Evolutionary conservation across 2,888 invertebrate genomes (phyloP), one percentile per base, ranked within the genome.

Genomic region (Acleris literana): DNA sequence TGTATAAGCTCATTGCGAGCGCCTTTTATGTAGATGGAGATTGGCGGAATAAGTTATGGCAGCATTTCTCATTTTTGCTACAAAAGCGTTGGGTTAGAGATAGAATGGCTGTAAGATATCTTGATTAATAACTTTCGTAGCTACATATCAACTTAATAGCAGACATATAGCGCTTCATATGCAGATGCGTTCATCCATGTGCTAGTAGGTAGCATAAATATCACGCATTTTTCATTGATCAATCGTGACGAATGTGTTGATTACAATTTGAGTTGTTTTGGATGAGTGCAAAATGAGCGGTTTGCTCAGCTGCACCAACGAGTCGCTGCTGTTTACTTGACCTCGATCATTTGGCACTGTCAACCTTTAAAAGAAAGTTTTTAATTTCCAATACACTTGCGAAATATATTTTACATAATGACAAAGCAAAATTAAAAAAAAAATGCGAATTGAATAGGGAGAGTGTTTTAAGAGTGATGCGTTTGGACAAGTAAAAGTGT

Each of bases 1-100:
- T 64, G 55, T 55, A 64, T 58, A 64, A 59, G 59, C 64, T 64
- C 64, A 55, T 59, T 64, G 59, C 48, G 54, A 16, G 64, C 20
- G 4, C 55, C 64, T 60, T 55, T 64, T 60, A 60, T 64, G 64
- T 43, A 60, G 54, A 64, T 64, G 25, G 52, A 20, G 48, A 46
- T 25, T 48, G 54, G 43, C 39, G 60, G 64, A 64, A 64, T 64
- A 64, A 54, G 59, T 64, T 55, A 64, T 55, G 54, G 43, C 53
- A 33, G 54, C 54, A 18, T 48, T 43, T 39, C 17, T 11, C 17
- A 53, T 58, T 43, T 49, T 59, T 55, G 55, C 46, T 13, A 39
- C 13, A 39, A 39, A 3, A 39, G 39, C 39, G 39, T 13, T 13
- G 5, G 39, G 39, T 11, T 39, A 17, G 29, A 39, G 18, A 20